These are phyloP conservation scores for Argyresthia goedartella DNA, from an alignment of 2,888 invertebrate genomes.

Conservation along the genomic window DNA sequence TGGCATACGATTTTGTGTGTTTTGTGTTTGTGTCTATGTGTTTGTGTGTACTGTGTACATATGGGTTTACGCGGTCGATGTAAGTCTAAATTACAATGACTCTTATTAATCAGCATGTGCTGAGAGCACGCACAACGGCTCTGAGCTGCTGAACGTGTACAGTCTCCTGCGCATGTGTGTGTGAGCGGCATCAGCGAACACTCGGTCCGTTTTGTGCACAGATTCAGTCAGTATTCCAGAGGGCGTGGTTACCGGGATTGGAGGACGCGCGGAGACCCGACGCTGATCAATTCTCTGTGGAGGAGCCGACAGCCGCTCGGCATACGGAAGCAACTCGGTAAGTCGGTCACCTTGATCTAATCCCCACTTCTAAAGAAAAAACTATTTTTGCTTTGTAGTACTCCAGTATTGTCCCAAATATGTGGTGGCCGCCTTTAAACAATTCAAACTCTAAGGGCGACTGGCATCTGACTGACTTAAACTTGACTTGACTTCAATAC, in stretches of 20 bases:
- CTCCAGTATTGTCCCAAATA: not conserved
- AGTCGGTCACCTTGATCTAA: constrained; percentile 16
- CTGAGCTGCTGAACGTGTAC: constrained; percentile 1
- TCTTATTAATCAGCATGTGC: no score
- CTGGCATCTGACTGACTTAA: no score
- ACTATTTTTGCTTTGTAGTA: not conserved
- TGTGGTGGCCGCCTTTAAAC: no score
- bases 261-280: constrained; percentile 78
- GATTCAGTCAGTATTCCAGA: constrained; percentile 72
- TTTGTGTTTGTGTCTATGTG: not conserved
- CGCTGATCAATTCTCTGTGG: constrained; percentile 80
- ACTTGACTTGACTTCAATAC: no score
- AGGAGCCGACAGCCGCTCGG: constrained; percentile 81
- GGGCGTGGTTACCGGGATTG: constrained; percentile 78
- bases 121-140: no score
- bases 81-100: no score
- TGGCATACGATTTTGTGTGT: not conserved
- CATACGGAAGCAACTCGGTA: constrained; percentile 75
- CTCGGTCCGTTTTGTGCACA: constrained; percentile 34
- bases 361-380: not conserved
- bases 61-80: no score
- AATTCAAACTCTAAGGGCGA: no score
- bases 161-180: not conserved
- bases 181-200: not conserved
- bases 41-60: no score